Conservation (phyloP, 1,140 invertebrate genomes). For the Planococcus citri region DNA sequence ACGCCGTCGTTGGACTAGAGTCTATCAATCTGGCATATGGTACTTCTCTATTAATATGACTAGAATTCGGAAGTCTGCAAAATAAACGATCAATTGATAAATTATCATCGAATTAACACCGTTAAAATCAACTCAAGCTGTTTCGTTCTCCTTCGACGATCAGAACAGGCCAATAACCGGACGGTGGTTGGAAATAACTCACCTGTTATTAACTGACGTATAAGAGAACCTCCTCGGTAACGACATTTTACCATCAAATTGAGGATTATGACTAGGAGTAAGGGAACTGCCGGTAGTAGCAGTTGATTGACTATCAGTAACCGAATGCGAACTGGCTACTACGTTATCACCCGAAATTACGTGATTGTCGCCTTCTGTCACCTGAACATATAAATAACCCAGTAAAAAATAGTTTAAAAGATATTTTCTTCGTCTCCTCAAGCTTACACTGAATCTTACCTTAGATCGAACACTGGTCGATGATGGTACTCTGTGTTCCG, state of each 20-base stretch:
- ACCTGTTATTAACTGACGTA: slow-evolving; percentile 35
- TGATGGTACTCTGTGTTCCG: not conserved
- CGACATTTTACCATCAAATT: slow-evolving; percentile 24
- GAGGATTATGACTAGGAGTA: slow-evolving; percentile 24
- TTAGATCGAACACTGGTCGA: not conserved
- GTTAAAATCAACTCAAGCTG: no score
- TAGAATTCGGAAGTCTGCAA: not conserved
- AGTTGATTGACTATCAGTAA: slow-evolving; percentile 5
- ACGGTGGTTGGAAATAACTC: not conserved
- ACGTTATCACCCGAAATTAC: not conserved
- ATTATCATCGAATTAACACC: no score
- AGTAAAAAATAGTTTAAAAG: not conserved
- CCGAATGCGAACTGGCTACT: not conserved
- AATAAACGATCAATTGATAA: not conserved
- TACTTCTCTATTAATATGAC: slow-evolving; percentile 42
- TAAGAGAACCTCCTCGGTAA: slow-evolving; percentile 46
- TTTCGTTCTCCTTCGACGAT: no score
- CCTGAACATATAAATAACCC: no score
- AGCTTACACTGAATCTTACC: not conserved
- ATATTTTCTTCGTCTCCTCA: not conserved
- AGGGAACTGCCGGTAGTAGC: slow-evolving; percentile 1
- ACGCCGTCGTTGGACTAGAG: slow-evolving; percentile 39
- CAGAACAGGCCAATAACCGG: not conserved
- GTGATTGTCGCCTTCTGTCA: slow-evolving; percentile 10
- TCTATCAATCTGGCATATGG: slow-evolving; percentile 66